A percentile compares a stretch with the other conserved stretches of the same genome.
These are phyloP conservation scores for Discoglossus pictus DNA, from an alignment of 2,797 vertebrate species.

Conservation along the genomic window DNA sequence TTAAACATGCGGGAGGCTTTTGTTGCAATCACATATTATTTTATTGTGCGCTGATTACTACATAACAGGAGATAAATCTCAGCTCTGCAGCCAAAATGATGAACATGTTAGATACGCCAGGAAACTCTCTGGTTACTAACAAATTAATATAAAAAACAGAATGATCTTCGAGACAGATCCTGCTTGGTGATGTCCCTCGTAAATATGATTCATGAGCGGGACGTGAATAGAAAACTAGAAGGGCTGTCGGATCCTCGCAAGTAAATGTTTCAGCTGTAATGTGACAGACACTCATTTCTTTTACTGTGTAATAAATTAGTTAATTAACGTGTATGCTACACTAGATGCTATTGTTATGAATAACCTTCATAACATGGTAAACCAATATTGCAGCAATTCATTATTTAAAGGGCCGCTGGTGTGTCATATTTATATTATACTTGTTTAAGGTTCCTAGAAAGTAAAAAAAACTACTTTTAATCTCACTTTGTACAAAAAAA, in stretches of 20 bases:
- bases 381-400: no score
- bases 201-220: conserved; percentile 29
- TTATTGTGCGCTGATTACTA: neutral
- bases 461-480: no score
- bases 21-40: neutral
- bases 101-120: neutral
- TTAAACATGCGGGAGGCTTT: no score
- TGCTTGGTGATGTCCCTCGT: neutral
- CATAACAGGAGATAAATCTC: conserved; percentile 4
- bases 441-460: no score
- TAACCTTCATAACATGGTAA: no score
- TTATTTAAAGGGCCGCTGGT: no score
- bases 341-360: no score
- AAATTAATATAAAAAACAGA: neutral
- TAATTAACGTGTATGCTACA: neutral
- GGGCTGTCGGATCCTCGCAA: conserved; percentile 6
- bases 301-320: neutral
- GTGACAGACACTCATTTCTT: conserved; percentile 11
- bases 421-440: no score
- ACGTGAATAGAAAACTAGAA: no score
- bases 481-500: no score
- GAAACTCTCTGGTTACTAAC: neutral
- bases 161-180: conserved; percentile 13
- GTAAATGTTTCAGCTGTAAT: conserved; percentile 20
- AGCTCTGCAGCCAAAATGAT: conserved; percentile 1